Evolutionary conservation across 2,113 vertebrate species (phyloP).

Genomic region (Puma concolor): DNA sequence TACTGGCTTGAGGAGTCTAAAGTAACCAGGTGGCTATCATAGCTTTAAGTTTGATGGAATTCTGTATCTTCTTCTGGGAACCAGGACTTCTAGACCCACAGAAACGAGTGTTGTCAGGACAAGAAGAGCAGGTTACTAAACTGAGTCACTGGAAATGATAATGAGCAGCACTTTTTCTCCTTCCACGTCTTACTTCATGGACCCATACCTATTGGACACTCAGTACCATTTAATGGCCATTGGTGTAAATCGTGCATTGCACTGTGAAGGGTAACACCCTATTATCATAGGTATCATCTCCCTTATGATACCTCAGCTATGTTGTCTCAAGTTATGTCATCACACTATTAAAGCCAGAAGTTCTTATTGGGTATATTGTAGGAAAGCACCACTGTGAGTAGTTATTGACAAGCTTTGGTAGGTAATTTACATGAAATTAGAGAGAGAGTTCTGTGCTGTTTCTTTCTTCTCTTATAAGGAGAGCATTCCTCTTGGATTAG

Average conservation of each 20-base stretch:
- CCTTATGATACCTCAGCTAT: not conserved
- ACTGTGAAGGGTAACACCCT: not conserved
- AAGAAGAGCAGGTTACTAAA: not conserved
- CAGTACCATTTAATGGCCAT: not conserved
- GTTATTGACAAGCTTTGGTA: not conserved
- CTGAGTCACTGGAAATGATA: not conserved
- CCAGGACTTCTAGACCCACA: not conserved
- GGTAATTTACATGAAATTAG: not conserved
- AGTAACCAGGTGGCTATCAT: not conserved
- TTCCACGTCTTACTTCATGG: not conserved
- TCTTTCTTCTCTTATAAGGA: not conserved
- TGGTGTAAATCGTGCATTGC: not conserved
- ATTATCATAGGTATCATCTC: not conserved
- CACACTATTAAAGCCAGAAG: not conserved
- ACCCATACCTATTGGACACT: not conserved
- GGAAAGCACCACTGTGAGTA: not conserved
- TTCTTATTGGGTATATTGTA: not conserved
- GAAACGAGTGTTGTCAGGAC: not conserved
- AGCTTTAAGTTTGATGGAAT: not conserved
- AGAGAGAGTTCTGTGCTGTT: not conserved
- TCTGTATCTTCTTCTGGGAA: not conserved
- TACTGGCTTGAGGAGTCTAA: not conserved
- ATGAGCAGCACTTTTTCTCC: not conserved
- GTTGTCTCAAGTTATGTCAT: not conserved
- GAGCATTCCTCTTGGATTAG: not conserved